Base-by-base conservation (phyloP, 2,797 vertebrate genomes). In the Bradypodion ventrale region DNA sequence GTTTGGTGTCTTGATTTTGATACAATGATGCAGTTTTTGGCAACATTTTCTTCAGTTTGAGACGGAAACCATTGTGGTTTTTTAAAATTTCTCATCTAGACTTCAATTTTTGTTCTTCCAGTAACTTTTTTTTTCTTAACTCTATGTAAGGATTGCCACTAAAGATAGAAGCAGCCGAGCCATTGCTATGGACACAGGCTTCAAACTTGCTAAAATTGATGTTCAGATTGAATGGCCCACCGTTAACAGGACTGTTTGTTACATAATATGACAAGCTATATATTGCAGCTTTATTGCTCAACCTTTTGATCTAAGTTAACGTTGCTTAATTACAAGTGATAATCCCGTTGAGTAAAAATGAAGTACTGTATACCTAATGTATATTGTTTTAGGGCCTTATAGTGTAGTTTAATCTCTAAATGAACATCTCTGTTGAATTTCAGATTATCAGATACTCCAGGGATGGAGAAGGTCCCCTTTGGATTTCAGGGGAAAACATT, bases 401-500 rank as follows among this genome's bases (percentile, higher is more conserved):
- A 3, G 7, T 68, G 32, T 69, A 49, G 25, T 60, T 77, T 76
- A 76, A 77, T 52, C 21, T 81, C 32, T 42, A 76, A 9, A 13
- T 60, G n/a, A 21, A 78, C 13, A 63, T 8, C 79, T 90, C 12
- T 86, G 9, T 62, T 90, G 82, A 88, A 10, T 93, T 93, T 83
- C 86, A 99, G 99, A 96, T 99, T 88, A 93, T 99, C 91, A 97
- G 98, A n/a, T 99, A 99, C 82, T 97, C 96, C 88, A 96, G 96
- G 94, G 96, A 94, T 65, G 97, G 93, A 56, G 96, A 96, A 59
- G 89, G 93, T 83, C 97, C 98, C 2, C 56, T 99, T 75, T 99
- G 98, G 98, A 96, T 99, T 65, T 98, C 98, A 7, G 95, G 95
- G 77, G 95, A 97, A 92, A 97, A 98, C 23, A 89, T 97, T 83